Evolutionary conservation across 2,797 vertebrate genomes (phyloP).

Genomic region (Macrochelys suwanniensis): DNA sequence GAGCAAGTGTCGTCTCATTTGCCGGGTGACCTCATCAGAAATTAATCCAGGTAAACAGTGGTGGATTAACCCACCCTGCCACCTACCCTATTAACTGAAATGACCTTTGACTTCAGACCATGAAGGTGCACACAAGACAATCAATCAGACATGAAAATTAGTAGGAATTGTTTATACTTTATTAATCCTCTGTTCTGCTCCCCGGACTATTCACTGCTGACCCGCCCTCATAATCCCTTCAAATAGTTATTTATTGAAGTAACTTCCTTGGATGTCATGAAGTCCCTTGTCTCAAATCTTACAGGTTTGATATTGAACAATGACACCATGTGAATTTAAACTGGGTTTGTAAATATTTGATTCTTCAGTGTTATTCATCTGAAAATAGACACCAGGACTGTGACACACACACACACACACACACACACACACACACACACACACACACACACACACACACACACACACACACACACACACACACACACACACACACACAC

Average conservation of each 20-base stretch:
- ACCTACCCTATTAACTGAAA: fast-evolving
- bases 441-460: too few species aligned
- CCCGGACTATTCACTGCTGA: fast-evolving
- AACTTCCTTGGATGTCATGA: slow-evolving; percentile 11
- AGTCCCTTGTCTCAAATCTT: slow-evolving; percentile 30
- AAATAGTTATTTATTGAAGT: slow-evolving; percentile 30
- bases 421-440: too few species aligned
- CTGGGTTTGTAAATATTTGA: slow-evolving; percentile 63
- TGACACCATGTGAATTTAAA: neutral
- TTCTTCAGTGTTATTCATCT: slow-evolving; percentile 51
- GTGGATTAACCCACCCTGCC: neutral
- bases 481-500: too few species aligned
- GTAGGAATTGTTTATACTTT: neutral
- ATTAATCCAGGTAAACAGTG: neutral
- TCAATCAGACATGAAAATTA: neutral
- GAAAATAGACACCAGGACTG: slow-evolving; percentile 47
- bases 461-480: too few species aligned
- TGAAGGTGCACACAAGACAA: fast-evolving
- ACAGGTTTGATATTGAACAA: slow-evolving; percentile 43
- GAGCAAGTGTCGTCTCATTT: neutral
- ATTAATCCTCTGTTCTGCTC: neutral
- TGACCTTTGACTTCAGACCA: neutral
- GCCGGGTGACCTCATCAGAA: neutral
- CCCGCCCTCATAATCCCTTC: neutral
- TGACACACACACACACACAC: too few species aligned